Evolutionary conservation across 2,113 vertebrate species (phyloP).

Genomic region (Mesocricetus auratus): DNA sequence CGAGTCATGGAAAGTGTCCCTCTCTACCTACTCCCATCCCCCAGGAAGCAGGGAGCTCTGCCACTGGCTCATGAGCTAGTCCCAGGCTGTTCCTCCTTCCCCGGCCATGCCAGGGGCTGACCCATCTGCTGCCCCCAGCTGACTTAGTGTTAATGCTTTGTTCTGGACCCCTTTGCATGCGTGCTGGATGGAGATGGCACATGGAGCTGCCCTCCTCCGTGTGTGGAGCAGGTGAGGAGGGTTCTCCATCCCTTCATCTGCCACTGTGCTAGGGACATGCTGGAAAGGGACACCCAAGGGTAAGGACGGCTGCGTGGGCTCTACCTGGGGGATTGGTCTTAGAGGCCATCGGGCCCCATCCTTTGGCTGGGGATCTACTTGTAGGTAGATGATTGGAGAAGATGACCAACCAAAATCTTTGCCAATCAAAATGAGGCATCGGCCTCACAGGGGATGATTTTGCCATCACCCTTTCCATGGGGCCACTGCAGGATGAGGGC

Average conservation of each 20-base stretch:
- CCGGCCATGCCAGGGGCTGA: conserved; percentile 56
- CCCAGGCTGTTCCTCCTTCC: background rate
- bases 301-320: background rate
- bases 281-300: background rate
- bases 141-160: conserved; percentile 69
- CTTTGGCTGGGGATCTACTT: background rate
- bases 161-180: conserved; percentile 64
- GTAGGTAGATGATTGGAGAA: background rate
- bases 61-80: background rate
- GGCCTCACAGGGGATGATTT: background rate
- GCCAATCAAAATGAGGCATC: background rate
- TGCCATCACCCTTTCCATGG: background rate
- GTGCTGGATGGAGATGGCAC: conserved; percentile 64
- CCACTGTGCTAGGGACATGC: background rate
- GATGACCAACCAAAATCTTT: background rate
- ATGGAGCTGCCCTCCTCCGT: conserved; percentile 59
- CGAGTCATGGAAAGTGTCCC: background rate
- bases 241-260: too few species aligned
- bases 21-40: background rate
- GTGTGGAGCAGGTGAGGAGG: accelerated
- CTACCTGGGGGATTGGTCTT: background rate
- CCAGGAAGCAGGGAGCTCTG: background rate
- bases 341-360: background rate
- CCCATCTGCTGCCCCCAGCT: conserved; percentile 64
- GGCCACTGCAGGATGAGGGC: background rate